A percentile compares a stretch with the other conserved stretches of the same genome.
Evolutionary conservation across 2,797 vertebrate genomes (phyloP).

Genomic region (Acipenser transmontanus): DNA sequence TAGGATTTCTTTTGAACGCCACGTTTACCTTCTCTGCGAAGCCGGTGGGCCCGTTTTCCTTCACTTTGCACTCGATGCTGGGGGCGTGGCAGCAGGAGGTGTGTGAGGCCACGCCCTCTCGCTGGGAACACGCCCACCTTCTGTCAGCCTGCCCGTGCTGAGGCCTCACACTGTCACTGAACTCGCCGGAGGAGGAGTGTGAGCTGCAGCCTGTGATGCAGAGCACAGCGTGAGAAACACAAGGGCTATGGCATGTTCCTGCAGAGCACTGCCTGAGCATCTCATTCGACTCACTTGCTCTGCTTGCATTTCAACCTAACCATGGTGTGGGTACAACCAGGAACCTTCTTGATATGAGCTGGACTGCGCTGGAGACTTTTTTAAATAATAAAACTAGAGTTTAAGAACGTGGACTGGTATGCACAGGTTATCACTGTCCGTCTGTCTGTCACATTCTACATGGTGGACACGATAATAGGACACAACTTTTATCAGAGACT

Average conservation of each 20-base stretch:
- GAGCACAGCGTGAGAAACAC: not conserved
- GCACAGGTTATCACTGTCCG: not conserved
- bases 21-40: constrained; percentile 52
- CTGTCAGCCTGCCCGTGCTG: constrained; percentile 5
- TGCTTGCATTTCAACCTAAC: too few species aligned
- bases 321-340: too few species aligned
- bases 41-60: constrained; percentile 39
- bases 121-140: constrained; percentile 40
- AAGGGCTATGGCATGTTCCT: too few species aligned
- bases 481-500: too few species aligned
- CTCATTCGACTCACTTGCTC: not conserved
- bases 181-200: constrained; percentile 27
- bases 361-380: too few species aligned
- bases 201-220: constrained; percentile 66
- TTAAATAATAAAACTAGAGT: too few species aligned
- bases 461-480: too few species aligned
- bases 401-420: too few species aligned
- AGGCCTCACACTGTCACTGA: constrained; percentile 31
- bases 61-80: constrained; percentile 62
- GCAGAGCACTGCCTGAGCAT: not conserved
- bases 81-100: constrained; percentile 65
- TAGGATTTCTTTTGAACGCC: not conserved
- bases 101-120: constrained; percentile 31
- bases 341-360: too few species aligned
- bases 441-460: too few species aligned